Conservation (phyloP, 1,140 invertebrate genomes). For the Caerostris darwini region DNA sequence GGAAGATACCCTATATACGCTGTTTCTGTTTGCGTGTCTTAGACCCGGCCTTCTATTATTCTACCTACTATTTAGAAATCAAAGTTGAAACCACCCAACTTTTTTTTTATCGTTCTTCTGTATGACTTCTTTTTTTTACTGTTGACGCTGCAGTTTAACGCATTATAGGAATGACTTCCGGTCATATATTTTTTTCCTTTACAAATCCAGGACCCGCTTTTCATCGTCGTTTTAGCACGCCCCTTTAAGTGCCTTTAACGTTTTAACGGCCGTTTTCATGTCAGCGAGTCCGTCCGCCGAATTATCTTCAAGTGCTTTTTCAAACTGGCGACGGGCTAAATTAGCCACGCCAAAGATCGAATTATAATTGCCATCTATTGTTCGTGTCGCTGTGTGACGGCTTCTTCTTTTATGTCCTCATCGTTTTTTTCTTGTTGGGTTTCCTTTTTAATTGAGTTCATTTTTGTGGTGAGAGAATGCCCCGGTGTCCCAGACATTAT, state of each 20-base stretch:
- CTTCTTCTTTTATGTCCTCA: neutral
- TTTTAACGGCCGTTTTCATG: conserved; percentile 47
- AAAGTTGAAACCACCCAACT: conserved; percentile 24
- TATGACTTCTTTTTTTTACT: neutral
- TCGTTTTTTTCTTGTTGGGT: neutral
- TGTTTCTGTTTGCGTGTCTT: conserved; percentile 35
- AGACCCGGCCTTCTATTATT: neutral
- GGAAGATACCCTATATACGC: neutral
- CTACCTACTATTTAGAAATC: neutral
- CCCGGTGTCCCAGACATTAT: neutral
- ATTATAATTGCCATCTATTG: conserved; percentile 53
- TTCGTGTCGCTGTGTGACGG: conserved; percentile 24
- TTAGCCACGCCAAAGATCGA: conserved; percentile 20
- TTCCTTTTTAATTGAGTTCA: conserved; percentile 6
- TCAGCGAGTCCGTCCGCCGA: neutral
- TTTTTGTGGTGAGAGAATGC: neutral
- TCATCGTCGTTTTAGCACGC: conserved; percentile 30
- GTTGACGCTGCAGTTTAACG: conserved; percentile 1
- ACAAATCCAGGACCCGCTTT: neutral
- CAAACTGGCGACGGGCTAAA: neutral
- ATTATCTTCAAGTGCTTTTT: neutral
- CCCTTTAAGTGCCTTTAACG: conserved; percentile 44
- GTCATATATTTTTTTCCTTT: conserved; percentile 39
- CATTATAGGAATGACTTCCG: conserved; percentile 11
- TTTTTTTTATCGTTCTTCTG: neutral